phyloP scores from a whole-genome alignment of 1,140 invertebrate species.

The Agrilus planipennis region DNA sequence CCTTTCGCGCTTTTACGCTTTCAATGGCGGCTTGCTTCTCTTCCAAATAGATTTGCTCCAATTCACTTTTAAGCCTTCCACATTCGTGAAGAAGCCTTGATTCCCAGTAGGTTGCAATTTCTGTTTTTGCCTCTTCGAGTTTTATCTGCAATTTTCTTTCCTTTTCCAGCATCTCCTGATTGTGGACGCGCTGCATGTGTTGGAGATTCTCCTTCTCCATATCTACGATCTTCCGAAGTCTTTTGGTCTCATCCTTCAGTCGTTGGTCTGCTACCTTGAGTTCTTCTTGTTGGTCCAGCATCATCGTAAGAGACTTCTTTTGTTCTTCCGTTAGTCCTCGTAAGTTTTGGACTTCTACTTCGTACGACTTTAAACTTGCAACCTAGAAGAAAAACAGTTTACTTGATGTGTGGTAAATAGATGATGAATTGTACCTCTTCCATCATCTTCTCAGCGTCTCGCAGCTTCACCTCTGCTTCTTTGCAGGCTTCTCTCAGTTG shows the following conservation, averaged over 20 bases:
- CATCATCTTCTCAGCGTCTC: slow-evolving; percentile 34
- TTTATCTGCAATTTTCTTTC: slow-evolving; percentile 39
- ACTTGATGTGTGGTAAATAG: slow-evolving; percentile 1
- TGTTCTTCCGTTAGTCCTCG: slow-evolving; percentile 46
- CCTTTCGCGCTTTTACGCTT: slow-evolving; percentile 36
- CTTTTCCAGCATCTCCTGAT: slow-evolving; percentile 40
- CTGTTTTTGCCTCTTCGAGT: slow-evolving; percentile 42
- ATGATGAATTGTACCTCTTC: slow-evolving; percentile 24
- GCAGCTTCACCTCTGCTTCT: slow-evolving; percentile 35
- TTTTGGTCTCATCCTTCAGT: slow-evolving; percentile 42
- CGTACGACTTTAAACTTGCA: slow-evolving; percentile 41
- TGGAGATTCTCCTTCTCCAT: slow-evolving; percentile 38
- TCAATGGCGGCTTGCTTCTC: slow-evolving; percentile 45
- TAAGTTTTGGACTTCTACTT: slow-evolving; percentile 46
- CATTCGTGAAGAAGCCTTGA: slow-evolving; percentile 38
- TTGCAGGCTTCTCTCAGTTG: slow-evolving; percentile 37
- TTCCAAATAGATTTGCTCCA: slow-evolving; percentile 45
- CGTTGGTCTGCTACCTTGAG: slow-evolving; percentile 42
- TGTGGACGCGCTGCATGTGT: slow-evolving; percentile 31
- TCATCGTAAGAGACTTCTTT: slow-evolving; percentile 40
- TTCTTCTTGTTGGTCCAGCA: slow-evolving; percentile 43
- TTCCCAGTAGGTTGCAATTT: slow-evolving; percentile 43
- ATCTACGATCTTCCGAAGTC: slow-evolving; percentile 37
- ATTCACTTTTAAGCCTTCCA: slow-evolving; percentile 43
- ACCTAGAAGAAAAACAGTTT: slow-evolving; percentile 30